phyloP scores from a whole-genome alignment of 2,113 vertebrate genomes.

The Aix galericulata region DNA sequence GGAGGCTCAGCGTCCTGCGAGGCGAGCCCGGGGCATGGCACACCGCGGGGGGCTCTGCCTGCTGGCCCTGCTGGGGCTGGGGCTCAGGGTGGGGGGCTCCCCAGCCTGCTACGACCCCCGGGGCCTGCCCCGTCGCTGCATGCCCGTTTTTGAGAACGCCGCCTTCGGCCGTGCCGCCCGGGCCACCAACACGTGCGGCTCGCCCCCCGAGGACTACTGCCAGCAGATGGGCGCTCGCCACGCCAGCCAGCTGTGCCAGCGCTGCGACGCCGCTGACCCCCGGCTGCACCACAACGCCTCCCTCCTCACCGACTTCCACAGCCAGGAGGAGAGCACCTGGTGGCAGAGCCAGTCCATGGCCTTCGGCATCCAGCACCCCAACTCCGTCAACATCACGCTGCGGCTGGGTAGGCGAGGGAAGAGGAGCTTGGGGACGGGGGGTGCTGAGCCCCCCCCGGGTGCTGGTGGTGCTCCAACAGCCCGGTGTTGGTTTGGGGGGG shows the following conservation, averaged over 20 bases:
- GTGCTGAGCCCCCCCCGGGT: accelerated
- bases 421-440: accelerated
- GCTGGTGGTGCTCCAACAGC: neutral
- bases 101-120: constrained; percentile 81
- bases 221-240: constrained; percentile 83
- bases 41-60: constrained; percentile 2
- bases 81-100: constrained; percentile 60
- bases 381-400: constrained; percentile 89
- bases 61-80: constrained; percentile 39
- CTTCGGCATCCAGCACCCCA: constrained; percentile 88
- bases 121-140: constrained; percentile 81
- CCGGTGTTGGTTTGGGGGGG: neutral
- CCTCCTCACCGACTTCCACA: constrained; percentile 92
- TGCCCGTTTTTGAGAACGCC: constrained; percentile 90
- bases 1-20: neutral
- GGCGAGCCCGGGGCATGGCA: constrained; percentile 63
- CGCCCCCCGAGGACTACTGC: constrained; percentile 88
- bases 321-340: constrained; percentile 91
- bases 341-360: constrained; percentile 98
- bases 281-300: constrained; percentile 81
- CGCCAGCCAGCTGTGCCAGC: constrained; percentile 80
- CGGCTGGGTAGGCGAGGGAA: constrained; percentile 80
- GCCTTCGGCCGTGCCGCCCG: constrained; percentile 82
- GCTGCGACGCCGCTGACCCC: constrained; percentile 79
- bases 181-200: constrained; percentile 86